These are phyloP conservation scores for Cercopithecus mona DNA, from an alignment of 2,113 vertebrate genomes.

Conservation along the genomic window DNA sequence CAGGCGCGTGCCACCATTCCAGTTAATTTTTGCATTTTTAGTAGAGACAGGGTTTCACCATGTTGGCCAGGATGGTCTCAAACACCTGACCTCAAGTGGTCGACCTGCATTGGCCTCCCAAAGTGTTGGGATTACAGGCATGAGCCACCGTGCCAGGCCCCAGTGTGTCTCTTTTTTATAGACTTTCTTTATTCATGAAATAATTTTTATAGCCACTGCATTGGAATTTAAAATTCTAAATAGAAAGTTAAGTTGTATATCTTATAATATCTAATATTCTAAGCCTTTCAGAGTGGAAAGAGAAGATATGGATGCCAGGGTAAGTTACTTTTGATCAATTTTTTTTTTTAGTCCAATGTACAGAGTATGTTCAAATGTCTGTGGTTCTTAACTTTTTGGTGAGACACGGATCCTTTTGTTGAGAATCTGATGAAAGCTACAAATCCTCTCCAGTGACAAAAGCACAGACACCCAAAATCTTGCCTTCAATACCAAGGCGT, in stretches of 20 bases:
- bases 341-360: background rate
- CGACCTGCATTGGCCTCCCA: too few relatives aligned
- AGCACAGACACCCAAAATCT: background rate
- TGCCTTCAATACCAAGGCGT: background rate
- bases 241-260: background rate
- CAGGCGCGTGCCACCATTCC: too few relatives aligned
- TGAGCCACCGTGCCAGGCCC: rapidly evolving
- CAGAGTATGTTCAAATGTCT: background rate
- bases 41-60: too few relatives aligned
- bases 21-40: too few relatives aligned
- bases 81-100: too few relatives aligned
- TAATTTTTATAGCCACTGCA: background rate
- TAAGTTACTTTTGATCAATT: background rate
- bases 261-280: background rate
- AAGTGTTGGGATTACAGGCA: too few relatives aligned
- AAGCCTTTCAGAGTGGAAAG: background rate
- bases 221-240: background rate
- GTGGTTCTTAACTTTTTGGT: background rate
- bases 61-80: too few relatives aligned
- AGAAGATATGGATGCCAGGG: background rate
- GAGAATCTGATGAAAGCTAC: background rate
- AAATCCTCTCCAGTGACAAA: background rate
- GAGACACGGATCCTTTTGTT: background rate
- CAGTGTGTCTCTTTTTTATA: background rate
- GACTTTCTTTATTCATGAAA: background rate